Base-by-base conservation (phyloP, 2,888 invertebrate species). In the Eupithecia dodoneata region DNA sequence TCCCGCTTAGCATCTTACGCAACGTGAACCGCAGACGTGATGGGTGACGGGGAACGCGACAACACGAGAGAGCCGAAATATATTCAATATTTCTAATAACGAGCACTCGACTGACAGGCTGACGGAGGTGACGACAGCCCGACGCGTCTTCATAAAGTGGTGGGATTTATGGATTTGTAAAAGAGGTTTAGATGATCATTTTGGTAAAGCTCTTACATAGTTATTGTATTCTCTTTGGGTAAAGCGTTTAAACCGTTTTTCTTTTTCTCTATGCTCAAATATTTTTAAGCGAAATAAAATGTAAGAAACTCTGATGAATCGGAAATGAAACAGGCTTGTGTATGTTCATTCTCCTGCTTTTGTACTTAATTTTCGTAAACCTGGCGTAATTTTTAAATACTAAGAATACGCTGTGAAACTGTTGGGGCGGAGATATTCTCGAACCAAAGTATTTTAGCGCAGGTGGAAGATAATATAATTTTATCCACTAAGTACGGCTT, bases 101-200 rank as follows among this genome's bases (percentile, higher is more conserved):
- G 63, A 30, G 63, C 30, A 63, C 63, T 63, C 63, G 63, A 63
- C 63, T 63, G 63, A 63, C 63, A 63, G 63, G 5, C 18, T 66
- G 66, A 66, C 66, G 66, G 13, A 41, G 66, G 70, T 47, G 70
- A 70, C 70, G 70, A 18, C 70, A n/a, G 18, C 18, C 30, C 52
- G 52, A 52, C 4, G 30, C 63, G 63, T 63, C 30, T 9, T 30
- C 63, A 12, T 30, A 63, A 30, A 63, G 63, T 63, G 63, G 6
- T 18, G 70, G 70, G 70, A 70, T 70, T 18, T 70, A 49, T 70
- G 70, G 70, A 70, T 70, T 70, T 70, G 70, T 45, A 70, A 66
- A 70, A 70, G 47, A 70, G 47, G 70, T 70, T 45, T 45, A 18
- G 70, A 18, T 70, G 70, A 18, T 70, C 70, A 66, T 66, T 66